These are phyloP conservation scores for Ceyx melanurus DNA, from an alignment of 2,113 vertebrate species.

Conservation along the genomic window DNA sequence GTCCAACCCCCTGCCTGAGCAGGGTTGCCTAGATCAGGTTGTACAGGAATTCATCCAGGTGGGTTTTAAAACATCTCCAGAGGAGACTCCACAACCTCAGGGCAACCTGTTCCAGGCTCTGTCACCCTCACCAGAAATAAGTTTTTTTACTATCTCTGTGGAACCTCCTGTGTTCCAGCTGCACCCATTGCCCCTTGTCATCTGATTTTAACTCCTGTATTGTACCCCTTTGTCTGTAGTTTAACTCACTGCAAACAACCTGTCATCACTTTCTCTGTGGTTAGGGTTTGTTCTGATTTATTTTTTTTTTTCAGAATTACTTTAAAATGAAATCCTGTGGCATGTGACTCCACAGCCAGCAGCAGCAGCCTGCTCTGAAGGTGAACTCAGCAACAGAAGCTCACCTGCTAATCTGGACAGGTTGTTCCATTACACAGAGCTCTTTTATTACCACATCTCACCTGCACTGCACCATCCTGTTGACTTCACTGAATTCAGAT, in stretches of 20 bases:
- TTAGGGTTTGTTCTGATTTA: background rate
- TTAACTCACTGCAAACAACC: background rate
- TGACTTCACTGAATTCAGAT: background rate
- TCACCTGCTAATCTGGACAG: background rate
- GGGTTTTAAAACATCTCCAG: too few species aligned
- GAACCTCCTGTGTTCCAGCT: too few species aligned
- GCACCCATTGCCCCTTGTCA: background rate
- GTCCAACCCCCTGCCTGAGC: too few species aligned
- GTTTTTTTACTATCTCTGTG: too few species aligned
- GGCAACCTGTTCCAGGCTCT: too few species aligned
- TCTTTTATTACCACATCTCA: background rate
- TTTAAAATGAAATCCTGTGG: background rate
- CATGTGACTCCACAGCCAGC: background rate
- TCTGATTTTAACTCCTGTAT: background rate
- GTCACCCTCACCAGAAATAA: too few species aligned
- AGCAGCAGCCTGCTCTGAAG: background rate
- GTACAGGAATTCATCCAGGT: too few species aligned
- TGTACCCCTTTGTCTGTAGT: accelerated
- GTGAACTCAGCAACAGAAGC: background rate
- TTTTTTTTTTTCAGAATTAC: background rate
- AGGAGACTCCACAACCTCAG: too few species aligned
- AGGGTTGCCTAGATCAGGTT: too few species aligned
- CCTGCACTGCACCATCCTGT: background rate
- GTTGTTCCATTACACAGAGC: background rate
- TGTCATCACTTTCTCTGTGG: background rate